Conservation (phyloP, 2,797 vertebrate species). For the Danio tinwini region DNA sequence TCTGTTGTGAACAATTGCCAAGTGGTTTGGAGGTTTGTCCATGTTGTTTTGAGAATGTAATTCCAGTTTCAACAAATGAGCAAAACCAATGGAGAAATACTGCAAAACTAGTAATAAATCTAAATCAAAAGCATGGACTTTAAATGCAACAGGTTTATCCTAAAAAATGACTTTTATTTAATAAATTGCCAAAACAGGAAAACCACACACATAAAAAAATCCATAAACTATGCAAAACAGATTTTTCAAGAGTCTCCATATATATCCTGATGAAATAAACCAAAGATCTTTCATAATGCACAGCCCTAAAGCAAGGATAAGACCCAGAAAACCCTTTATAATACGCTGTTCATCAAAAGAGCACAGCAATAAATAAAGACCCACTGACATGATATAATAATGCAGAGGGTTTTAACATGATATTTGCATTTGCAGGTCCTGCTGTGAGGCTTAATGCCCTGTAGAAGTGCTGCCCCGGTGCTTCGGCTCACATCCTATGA, state of each 20-base stretch:
- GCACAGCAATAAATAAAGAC: slow-evolving; percentile 27
- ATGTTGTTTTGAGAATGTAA: too few relatives aligned
- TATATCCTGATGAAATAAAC: not conserved
- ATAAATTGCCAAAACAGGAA: not conserved
- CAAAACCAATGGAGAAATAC: too few relatives aligned
- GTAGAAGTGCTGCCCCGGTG: not conserved
- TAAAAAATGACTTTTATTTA: not conserved
- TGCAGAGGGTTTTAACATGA: slow-evolving; percentile 16
- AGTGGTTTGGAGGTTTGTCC: too few relatives aligned
- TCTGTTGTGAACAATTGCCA: too few relatives aligned
- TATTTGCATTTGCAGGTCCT: slow-evolving; percentile 24
- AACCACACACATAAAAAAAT: not conserved
- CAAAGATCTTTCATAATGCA: not conserved
- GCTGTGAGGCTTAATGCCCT: slow-evolving; percentile 18
- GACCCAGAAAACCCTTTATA: not conserved
- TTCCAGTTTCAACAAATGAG: too few relatives aligned
- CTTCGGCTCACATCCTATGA: slow-evolving; percentile 20
- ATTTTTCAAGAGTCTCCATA: not conserved
- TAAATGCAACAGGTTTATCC: not conserved
- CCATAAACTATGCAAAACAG: not conserved
- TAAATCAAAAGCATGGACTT: too few relatives aligned
- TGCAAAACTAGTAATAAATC: too few relatives aligned
- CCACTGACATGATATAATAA: slow-evolving; percentile 31
- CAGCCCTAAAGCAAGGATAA: slow-evolving; percentile 1
- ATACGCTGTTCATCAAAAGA: slow-evolving; percentile 2